Base-by-base conservation (phyloP, 2,888 invertebrate species). In the Anorthoa munda region DNA sequence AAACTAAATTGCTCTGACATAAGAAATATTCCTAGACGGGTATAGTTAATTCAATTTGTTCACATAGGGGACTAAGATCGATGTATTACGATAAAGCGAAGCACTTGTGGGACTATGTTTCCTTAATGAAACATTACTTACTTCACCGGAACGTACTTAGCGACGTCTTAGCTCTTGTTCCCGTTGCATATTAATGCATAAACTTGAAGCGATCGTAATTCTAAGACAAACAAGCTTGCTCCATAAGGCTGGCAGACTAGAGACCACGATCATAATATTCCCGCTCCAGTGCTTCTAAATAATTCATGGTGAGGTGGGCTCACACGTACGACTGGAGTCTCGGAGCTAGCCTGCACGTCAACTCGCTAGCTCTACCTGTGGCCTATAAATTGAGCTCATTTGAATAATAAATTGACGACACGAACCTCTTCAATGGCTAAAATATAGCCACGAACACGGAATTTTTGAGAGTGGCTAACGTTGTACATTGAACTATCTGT, bases 191-290 rank as follows among this genome's bases (percentile, higher is more conserved):
- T 75, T 79, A 79, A 84, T 86, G 79, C 78, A 87, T 81, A 66
- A 76, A 77, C 73, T 85, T 74, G 63, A 61, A 78, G 64, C 73
- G 72, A 39, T 64, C 39, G 23, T 39, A 64, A 46, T 63, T 59
- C 55, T 55, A 56, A 78, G 66, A 75, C 66, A 74, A 65, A 66
- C 79, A 84, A 78, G 82, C 76, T 86, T 81, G 81, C 23, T 70
- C 78, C 59, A 73, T 78, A 80, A 64, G 45, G 31, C 72, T 31
- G 61, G 64, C 21, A 72, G 60, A 31, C 56, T 82, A 80, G 86
- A 84, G 86, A 83, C 87, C 83, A 88, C 85, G 85, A 87, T 85
- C 85, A 87, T 88, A 89, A 91, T 91, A 92, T 90, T 88, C 87
- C 88, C 83, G 81, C 84, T 86, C 86, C 87, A 81, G 73, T 85